A percentile compares a stretch with the other conserved stretches of the same genome.
These are phyloP conservation scores for Pygocentrus nattereri DNA, from an alignment of 2,797 vertebrate genomes.

Conservation along the genomic window DNA sequence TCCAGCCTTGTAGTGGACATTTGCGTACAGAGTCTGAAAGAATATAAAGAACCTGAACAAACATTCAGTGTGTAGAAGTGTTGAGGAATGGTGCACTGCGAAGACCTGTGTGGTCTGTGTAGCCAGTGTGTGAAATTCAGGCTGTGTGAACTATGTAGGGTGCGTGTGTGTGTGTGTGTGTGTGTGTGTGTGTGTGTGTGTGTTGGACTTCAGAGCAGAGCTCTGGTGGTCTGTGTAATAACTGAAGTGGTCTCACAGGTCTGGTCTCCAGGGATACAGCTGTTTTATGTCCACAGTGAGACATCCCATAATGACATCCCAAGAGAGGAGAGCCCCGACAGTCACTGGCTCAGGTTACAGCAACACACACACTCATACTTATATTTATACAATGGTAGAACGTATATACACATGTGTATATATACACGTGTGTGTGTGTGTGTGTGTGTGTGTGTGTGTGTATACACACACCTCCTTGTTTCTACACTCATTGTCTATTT, in stretches of 20 bases:
- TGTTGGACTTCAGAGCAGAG: constrained; percentile 61
- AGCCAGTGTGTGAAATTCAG: not conserved
- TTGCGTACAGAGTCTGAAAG: not conserved
- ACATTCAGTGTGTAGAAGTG: too few relatives aligned
- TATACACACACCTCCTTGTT: too few relatives aligned
- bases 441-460: too few relatives aligned
- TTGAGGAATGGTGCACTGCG: not conserved
- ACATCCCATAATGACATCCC: constrained; percentile 77
- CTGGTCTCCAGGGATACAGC: constrained; percentile 57
- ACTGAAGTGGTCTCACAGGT: constrained; percentile 63
- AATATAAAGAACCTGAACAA: constrained; percentile 9
- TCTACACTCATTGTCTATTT: too few relatives aligned
- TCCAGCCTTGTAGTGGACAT: not conserved
- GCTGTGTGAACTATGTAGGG: not conserved
- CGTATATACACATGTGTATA: too few relatives aligned
- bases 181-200: constrained; percentile 24
- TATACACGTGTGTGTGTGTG: too few relatives aligned
- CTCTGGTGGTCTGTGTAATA: constrained; percentile 71
- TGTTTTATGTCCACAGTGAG: constrained; percentile 63
- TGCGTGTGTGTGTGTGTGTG: constrained; percentile 12
- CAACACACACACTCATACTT: not conserved
- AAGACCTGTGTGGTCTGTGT: constrained; percentile 3
- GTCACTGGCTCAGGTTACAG: constrained; percentile 44
- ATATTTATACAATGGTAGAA: not conserved
- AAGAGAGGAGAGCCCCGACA: constrained; percentile 31